Conservation (phyloP, 2,888 invertebrate species). For the Eupithecia exiguata region DNA sequence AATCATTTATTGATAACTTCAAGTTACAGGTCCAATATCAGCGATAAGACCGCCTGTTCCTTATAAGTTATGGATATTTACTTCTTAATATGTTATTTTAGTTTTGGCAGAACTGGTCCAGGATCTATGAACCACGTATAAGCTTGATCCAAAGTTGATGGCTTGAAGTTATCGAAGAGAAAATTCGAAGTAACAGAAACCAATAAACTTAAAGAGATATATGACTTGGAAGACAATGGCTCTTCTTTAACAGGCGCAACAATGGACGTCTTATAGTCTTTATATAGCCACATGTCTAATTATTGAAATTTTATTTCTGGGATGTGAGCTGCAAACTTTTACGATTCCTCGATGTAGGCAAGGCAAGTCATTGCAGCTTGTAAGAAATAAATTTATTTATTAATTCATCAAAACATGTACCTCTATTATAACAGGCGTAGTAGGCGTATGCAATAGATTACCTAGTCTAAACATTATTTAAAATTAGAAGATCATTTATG, state of each 20-base stretch:
- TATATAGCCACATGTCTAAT: neutral
- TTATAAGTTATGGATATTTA: neutral
- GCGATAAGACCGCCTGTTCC: neutral
- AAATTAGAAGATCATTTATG: too few relatives aligned
- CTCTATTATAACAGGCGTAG: too few relatives aligned
- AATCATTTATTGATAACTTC: too few relatives aligned
- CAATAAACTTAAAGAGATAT: conserved; percentile 9
- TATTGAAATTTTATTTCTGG: conserved; percentile 4
- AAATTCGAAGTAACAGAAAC: neutral
- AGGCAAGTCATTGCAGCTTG: neutral
- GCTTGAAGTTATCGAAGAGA: neutral
- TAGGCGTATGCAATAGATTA: too few relatives aligned
- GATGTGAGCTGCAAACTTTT: neutral
- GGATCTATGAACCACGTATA: neutral
- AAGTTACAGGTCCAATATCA: too few relatives aligned
- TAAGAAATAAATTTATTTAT: neutral
- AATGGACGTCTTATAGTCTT: neutral
- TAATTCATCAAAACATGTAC: too few relatives aligned
- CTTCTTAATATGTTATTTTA: neutral
- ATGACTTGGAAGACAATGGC: neutral
- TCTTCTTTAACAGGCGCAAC: neutral
- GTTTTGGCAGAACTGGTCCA: neutral
- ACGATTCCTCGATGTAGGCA: neutral
- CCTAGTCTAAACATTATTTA: too few relatives aligned
- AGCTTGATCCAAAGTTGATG: neutral